Evolutionary conservation across 35 echinoderm and acorn worm species (phyloP), one percentile per base, ranked within the genome.

Genomic region (Hemicentrotus pulcherrimus): DNA sequence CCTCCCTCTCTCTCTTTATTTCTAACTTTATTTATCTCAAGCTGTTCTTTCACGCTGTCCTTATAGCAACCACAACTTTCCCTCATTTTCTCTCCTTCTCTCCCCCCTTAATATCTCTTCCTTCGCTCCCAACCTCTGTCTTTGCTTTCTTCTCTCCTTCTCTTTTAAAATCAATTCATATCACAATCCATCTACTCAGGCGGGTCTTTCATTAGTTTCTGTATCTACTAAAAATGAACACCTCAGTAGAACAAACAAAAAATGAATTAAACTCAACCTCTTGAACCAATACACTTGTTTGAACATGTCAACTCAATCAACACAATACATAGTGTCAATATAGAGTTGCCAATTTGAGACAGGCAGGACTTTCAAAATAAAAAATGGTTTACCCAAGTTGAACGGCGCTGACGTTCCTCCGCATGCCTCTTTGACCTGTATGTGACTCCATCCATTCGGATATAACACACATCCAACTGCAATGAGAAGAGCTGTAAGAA

Each of bases 401-500:
- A 78, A 86, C 32, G 94, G 30, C 31, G 28, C 65, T 7, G 94
- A 94, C 13, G 94, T 94, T 93, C 65, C 58, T 7, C 65, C 94
- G 32, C 65, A 65, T 12, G 55, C 94, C 32, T 94, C 94, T 45
- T 78, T 86, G 18, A 78, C 94, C 31, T 94, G 58, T 32, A 78
- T 48, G 47, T 94, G 58, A 85, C 46, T 86, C 55, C 65, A 65
- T 0, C 65, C 94, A 32, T 94, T 86, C 31, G 55, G 58, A 85
- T 86, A 94, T 94, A 65, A 94, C 24, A 65, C 55, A 78, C 94
- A 94, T 32, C 94, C 55, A 32, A 93, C 91, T 48, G 46, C 91
- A 94, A 78, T 86, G 7, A 94, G 58, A 86, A 94, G 31, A 94
- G 65, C 94, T 61, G 60, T 8, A 28, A n/a, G 19, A 45, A 70